Base-by-base conservation (phyloP, 2,797 vertebrate species). In the Hypotaenidia philippensis region DNA sequence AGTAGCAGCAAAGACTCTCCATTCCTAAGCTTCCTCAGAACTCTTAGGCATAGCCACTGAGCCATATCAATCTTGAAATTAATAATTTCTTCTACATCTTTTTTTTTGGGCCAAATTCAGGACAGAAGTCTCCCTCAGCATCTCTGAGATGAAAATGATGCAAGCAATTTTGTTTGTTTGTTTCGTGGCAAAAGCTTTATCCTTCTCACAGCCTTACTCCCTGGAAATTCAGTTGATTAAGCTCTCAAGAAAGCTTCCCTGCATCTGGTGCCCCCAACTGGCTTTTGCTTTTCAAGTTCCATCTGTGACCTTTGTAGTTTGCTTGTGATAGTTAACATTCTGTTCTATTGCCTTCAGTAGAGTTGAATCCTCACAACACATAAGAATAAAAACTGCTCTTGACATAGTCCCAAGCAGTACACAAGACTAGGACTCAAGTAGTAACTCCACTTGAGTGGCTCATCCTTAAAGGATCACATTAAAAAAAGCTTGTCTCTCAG, bases 241-340 rank as follows among this genome's bases (percentile, higher is more conserved):
- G 66, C 31, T 61, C 55, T 77, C 40, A 83, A 26, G 25, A 91
- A 94, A 83, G 57, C 47, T 83, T 83, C 55, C 36, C 79, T 81
- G 75, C 72, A 89, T 90, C 63, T 94, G 64, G 85, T 91, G 85
- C 85, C 88, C 89, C 47, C 77, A 90, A 4, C 76, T 76, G 77
- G 85, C 79, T 93, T 80, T 64, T 93, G 52, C 83, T 91, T 93
- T 82, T 63, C 63, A 88, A 79, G 92, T 92, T 86, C 79, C 69
- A 79, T 21, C 70, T 86, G 77, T 94, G 87, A 94, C 59, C 91
- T 88, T 74, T 70, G 55, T 63, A 91, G 71, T 57, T 93, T 55
- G 25, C 65, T 78, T 83, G 27, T 55, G 55, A 90, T 72, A 85
- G 61, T 87, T 89, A 72, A 76, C 70, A 63, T 76, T 90, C 56